Evolutionary conservation across 2,797 vertebrate species (phyloP), one percentile per base, ranked within the genome.

Genomic region (Peromyscus attwateri): DNA sequence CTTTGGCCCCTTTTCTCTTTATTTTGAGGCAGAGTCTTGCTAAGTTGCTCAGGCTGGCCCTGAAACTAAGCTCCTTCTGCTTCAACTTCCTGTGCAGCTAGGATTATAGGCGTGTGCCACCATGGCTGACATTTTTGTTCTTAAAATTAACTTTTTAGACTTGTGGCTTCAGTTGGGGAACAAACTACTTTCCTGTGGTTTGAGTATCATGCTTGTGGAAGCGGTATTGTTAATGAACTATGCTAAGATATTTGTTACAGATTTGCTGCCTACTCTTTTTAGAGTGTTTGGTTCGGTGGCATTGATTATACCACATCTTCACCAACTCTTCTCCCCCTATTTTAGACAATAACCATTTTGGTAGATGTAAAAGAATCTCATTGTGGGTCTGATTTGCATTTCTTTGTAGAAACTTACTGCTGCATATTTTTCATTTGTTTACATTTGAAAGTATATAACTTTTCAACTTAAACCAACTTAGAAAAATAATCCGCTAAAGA

Each of bases 351-450:
- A 84, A 23, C 25, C 60, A 66, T 81, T 16, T 1, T 87, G n/a
- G n/a, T 87, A 62, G 73, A 10, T 55, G 1, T 57, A 57, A 91
- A 64, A 52, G 25, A 7, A 73, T 34, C 64, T 82, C 60, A 23
- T 66, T 88, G 68, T 93, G 49, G 55, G 66, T 95, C 91, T 89
- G 37, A 85, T 93, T 91, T 87, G 31, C n/a, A 46, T 91, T 85
- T 62, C 80, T 79, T 85, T 14, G 37, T 57, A 46, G 80, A 95
- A 93, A 55, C 37, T 87, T 92, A 10, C 87, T 66, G 82, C 73
- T 84, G 21, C 14, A 12, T 92, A 31, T 70, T 94, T 97, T 92
- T 13, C 55, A 37, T 73, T 88, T 29, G 81, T 95, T 94, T 96
- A 27, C 66, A 60, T 91, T 82, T 80, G 55, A 89, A 89, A 40